These are phyloP conservation scores for Casuarius casuarius DNA, from an alignment of 2,113 vertebrate genomes.

Conservation along the genomic window DNA sequence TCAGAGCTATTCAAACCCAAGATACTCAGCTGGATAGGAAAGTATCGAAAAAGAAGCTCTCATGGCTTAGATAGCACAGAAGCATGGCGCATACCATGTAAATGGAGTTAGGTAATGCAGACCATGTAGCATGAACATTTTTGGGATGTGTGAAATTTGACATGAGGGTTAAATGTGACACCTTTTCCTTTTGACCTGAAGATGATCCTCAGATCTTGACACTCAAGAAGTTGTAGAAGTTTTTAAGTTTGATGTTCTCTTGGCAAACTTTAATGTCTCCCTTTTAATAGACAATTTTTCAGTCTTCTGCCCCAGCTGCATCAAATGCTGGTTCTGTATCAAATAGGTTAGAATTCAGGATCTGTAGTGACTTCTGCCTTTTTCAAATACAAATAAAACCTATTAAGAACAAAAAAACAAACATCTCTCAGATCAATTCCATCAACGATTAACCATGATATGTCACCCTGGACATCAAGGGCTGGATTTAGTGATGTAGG, in stretches of 20 bases:
- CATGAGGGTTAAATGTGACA: not conserved
- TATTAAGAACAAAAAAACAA: not conserved
- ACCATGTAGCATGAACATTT: not conserved
- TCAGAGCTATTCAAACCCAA: not conserved
- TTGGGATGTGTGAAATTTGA: not conserved
- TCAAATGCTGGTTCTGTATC: not conserved
- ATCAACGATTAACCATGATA: not conserved
- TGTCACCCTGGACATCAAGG: not conserved
- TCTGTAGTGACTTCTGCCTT: not conserved
- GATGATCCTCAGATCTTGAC: not conserved
- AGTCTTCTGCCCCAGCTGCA: not conserved
- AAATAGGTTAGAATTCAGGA: not conserved
- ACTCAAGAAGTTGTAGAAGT: not conserved
- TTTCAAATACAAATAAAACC: not conserved
- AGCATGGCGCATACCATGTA: fast-evolving
- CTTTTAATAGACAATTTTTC: not conserved
- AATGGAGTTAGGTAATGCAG: not conserved
- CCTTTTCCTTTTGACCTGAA: not conserved
- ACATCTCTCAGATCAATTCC: not conserved
- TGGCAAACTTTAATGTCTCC: not conserved
- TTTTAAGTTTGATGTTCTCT: not conserved
- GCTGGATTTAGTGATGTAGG: not conserved
- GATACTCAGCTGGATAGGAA: not conserved
- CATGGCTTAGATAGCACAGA: not conserved
- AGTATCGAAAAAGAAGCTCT: not conserved